phyloP scores from a whole-genome alignment of 35 echinoderm and acorn worm genomes.

The Lytechinus variegatus region DNA sequence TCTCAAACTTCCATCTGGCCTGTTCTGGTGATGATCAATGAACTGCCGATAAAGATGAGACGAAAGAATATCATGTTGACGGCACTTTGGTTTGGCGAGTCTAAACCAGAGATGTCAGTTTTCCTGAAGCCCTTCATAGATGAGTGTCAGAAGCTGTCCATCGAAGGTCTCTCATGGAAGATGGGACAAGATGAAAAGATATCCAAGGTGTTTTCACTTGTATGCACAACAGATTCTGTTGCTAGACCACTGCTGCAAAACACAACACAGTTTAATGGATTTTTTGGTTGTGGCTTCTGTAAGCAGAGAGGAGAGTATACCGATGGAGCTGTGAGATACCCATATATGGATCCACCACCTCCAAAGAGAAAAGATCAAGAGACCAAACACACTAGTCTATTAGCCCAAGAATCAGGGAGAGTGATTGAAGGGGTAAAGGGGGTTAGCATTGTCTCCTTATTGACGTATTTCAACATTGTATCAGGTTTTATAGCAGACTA shows the following conservation, averaged over 20 bases:
- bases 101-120: constrained; percentile 62
- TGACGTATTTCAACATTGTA: constrained; percentile 45
- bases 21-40: constrained; percentile 43
- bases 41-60: constrained; percentile 34
- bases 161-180: neutral
- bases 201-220: constrained; percentile 12
- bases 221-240: constrained; percentile 60
- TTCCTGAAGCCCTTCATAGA: constrained; percentile 67
- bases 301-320: constrained; percentile 49
- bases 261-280: constrained; percentile 57
- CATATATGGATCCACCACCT: neutral
- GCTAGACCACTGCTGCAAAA: constrained; percentile 50
- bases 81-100: constrained; percentile 62
- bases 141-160: neutral
- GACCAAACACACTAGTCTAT: neutral
- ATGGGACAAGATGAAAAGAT: neutral
- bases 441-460: constrained; percentile 28
- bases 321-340: constrained; percentile 35
- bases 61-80: constrained; percentile 28
- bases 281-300: constrained; percentile 56
- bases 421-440: constrained; percentile 46
- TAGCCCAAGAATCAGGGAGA: constrained; percentile 40
- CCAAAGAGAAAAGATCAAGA: neutral
- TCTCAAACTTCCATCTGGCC: constrained; percentile 47
- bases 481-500: constrained; percentile 41